phyloP scores from a whole-genome alignment of 2,888 invertebrate species.

The Acanthosepion esculentum region DNA sequence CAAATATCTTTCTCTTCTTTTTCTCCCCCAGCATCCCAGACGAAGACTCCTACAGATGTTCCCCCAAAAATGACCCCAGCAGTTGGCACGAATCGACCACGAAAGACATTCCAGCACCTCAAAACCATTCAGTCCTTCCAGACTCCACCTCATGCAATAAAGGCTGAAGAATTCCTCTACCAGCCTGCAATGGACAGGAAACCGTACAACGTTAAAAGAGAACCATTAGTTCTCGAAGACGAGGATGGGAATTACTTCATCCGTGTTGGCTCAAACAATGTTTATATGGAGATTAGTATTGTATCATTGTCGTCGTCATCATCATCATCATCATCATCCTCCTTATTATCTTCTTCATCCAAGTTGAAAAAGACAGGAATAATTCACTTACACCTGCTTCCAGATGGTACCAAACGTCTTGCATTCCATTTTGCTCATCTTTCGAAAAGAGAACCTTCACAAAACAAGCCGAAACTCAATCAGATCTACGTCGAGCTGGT shows the following conservation, averaged over 20 bases:
- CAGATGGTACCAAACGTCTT: constrained; percentile 63
- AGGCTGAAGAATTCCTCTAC: not conserved
- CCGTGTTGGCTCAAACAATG: constrained; percentile 25
- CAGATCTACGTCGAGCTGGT: constrained; percentile 64
- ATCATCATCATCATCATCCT: not conserved
- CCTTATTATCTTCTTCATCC: not conserved
- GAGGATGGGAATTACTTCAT: constrained; percentile 46
- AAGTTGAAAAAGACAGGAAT: constrained; percentile 43
- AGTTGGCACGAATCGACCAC: not conserved
- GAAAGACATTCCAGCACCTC: constrained; percentile 24
- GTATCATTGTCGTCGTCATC: constrained; percentile 34
- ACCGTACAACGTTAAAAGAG: constrained; percentile 39
- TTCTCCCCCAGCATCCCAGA: not conserved
- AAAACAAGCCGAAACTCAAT: constrained; percentile 58
- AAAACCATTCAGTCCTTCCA: constrained; percentile 41
- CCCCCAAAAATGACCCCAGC: not conserved
- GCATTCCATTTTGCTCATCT: constrained; percentile 58
- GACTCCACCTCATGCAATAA: not conserved
- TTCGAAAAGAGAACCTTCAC: not conserved
- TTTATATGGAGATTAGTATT: constrained; percentile 56
- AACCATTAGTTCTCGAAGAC: not conserved
- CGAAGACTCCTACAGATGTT: not conserved
- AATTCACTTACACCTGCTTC: constrained; percentile 56
- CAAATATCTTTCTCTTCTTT: not conserved
- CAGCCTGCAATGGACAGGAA: constrained; percentile 42